Evolutionary conservation across 2,888 invertebrate genomes (phyloP), one percentile per base, ranked within the genome.

Genomic region (Tromatobia lineatoria): DNA sequence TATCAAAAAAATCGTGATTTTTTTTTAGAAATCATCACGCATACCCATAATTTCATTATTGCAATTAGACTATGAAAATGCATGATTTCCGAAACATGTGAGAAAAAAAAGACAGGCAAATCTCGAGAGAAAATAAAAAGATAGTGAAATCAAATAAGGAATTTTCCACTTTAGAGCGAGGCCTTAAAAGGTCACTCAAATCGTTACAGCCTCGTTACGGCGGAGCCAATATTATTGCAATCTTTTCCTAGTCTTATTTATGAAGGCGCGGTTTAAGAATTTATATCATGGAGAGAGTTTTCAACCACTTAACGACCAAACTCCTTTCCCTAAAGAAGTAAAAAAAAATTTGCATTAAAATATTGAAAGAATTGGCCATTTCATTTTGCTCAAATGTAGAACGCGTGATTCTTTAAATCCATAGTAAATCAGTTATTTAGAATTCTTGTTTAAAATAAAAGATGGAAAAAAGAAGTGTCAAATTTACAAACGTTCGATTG

Each of bases 61-160:
- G 50, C 42, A 75, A 80, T 23, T 69, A 38, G 74, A 80, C 23
- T 80, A 75, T 59, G 74, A 75, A 75, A 75, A 75, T 61, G 57
- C n/a, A 61, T 8, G 42, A 75, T 80, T 64, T 45, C 45, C 69
- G 75, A 52, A 80, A 61, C 75, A 61, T 29, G 47, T 38, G 66
- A 45, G 66, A 29, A 29, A 29, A 29, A 29, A 29, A 29, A 4
- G 4, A 29, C 42, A 50, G 42, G 69, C 29, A 64, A 47, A 4
- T 42, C 15, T 75, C 45, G 25, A 20, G n/a, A 20, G 29, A 29
- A 20, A 59, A 47, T 61, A 77, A 20, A 61, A 6, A 13, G 13
- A 2, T 11, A 2, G 20, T 2, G 47, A 18, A 23, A 10, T 42
- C 47, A 20, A 20, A 78, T 34, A 67, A 54, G 54, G 66, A 45